Percentiles rank a stretch among this genome's conserved stretches.
Evolutionary conservation across 2,797 vertebrate species (phyloP).

Genomic region (Limnodromus scolopaceus): DNA sequence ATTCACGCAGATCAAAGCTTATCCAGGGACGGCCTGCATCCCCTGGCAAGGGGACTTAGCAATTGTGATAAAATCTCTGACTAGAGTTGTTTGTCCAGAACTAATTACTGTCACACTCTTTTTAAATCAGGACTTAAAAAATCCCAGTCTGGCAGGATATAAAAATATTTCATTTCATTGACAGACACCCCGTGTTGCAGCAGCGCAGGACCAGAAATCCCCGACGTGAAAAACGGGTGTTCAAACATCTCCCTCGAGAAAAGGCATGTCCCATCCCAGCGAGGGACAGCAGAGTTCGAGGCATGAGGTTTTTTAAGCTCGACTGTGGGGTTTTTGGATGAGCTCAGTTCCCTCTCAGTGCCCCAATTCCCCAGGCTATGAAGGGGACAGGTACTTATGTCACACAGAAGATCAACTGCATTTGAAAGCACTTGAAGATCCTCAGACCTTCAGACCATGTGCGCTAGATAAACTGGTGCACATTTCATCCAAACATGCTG

Average conservation of each 20-base stretch:
- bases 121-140: background rate
- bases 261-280: rapidly evolving
- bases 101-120: background rate
- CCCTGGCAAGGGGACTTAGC: background rate
- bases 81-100: background rate
- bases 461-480: background rate
- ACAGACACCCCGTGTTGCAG: background rate
- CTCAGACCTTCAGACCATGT: background rate
- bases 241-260: background rate
- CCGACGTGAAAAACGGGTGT: background rate
- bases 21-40: background rate
- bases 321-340: background rate
- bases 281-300: background rate
- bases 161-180: background rate
- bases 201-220: background rate
- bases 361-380: background rate
- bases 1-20: background rate
- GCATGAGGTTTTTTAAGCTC: background rate
- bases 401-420: background rate
- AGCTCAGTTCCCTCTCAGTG: background rate
- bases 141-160: background rate
- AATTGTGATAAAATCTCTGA: background rate
- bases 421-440: background rate
- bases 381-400: background rate
- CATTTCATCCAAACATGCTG: background rate